Evolutionary conservation across 2,888 invertebrate genomes (phyloP), one percentile per base, ranked within the genome.

Genomic region (Charanyca ferruginea): DNA sequence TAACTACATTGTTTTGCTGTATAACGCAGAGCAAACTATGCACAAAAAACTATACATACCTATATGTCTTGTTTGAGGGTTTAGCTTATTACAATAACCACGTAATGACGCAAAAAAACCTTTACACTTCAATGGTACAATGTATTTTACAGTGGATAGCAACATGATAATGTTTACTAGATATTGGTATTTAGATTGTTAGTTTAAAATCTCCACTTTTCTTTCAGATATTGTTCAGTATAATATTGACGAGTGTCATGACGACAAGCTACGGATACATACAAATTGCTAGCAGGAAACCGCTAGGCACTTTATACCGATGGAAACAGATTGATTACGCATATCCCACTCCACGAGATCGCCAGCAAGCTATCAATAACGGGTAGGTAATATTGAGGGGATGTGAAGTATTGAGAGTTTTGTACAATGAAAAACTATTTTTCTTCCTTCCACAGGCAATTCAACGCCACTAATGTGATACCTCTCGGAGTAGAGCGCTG

Each of bases 401-500:
- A 38, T 62, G n/a, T 20, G 1, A 13, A 13, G 1, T n/a, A 45
- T 28, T 35, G 5, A 32, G 5, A 32, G 3, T 32, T 38, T 20
- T 18, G 6, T 22, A 16, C 32, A 18, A 11, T 25, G 11, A 35
- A 20, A 48, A 35, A 2, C 6, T 4, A 42, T 18, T n/a, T 35
- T 28, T 35, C 13, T 18, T 41, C 58, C 5, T 47, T 62, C 80
- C 85, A 22, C 81, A 96, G 96, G 0, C 94, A 96, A 49, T 98
- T 97, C 83, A 96, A 97, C 45, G 97, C 97, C 13, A 57, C 73
- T 67, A 98, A 98, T 86, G 97, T 97, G 84, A 95, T 98, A 64
- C 97, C 98, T 0, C 89, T 97, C 61, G 98, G 98, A 0, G 92
- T 98, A 28, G 98, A 98, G 85, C 92, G 97, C 2, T 97, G 97